These are phyloP conservation scores for Smutsia temminckii DNA, from an alignment of 2,797 vertebrate genomes.

Conservation along the genomic window DNA sequence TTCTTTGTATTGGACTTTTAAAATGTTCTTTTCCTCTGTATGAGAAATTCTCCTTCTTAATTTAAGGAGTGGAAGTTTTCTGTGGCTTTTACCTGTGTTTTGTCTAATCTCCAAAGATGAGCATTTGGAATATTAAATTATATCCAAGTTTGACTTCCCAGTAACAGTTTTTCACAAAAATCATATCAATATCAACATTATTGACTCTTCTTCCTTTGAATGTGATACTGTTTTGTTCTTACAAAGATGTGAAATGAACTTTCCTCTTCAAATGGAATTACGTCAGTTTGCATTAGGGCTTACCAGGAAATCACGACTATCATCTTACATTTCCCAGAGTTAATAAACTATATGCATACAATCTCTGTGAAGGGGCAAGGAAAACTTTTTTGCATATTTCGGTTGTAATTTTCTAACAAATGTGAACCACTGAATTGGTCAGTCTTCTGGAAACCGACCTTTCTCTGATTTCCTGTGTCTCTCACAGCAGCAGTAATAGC, in stretches of 20 bases:
- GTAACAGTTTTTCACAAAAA: too few relatives aligned
- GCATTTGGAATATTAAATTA: too few relatives aligned
- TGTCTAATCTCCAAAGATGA: background rate
- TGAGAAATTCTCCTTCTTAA: background rate
- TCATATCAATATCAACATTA: background rate
- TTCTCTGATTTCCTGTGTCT: background rate
- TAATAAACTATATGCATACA: background rate
- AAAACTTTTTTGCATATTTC: background rate
- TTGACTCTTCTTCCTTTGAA: background rate
- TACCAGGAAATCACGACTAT: conserved; percentile 1
- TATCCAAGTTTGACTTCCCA: too few relatives aligned
- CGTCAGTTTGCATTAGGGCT: background rate
- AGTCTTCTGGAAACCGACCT: conserved; percentile 12
- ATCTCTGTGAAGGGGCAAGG: background rate
- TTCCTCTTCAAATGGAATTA: background rate
- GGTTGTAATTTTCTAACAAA: background rate
- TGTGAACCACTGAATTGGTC: background rate
- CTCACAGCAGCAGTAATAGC: background rate
- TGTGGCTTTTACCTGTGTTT: conserved; percentile 24
- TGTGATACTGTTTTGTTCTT: conserved; percentile 7
- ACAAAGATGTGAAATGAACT: background rate
- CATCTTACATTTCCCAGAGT: background rate
- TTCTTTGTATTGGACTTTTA: conserved; percentile 32
- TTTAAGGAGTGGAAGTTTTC: background rate
- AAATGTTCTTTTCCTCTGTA: background rate